Percentiles rank a stretch among this genome's conserved stretches.
phyloP scores from a whole-genome alignment of 2,113 vertebrate genomes.

The Columba livia region DNA sequence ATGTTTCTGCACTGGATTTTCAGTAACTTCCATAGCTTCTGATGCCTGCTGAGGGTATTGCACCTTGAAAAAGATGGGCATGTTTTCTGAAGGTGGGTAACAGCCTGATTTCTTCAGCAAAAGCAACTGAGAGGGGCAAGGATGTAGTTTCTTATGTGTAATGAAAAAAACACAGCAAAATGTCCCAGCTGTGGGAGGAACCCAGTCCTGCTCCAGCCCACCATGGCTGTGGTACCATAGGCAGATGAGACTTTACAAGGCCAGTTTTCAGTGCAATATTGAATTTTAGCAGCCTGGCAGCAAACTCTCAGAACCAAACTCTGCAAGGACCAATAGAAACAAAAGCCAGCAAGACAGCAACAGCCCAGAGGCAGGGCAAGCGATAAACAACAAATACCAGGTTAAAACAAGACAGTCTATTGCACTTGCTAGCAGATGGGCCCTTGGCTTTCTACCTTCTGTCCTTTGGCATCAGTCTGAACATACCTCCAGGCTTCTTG shows the following conservation, averaged over 20 bases:
- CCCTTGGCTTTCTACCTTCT: not conserved
- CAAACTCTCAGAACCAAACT: not conserved
- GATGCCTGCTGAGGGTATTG: not conserved
- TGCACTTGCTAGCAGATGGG: not conserved
- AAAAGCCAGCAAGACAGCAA: not conserved
- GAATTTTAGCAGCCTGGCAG: not conserved
- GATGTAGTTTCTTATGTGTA: not conserved
- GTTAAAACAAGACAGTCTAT: not conserved
- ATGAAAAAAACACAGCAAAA: not conserved
- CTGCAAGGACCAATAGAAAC: not conserved
- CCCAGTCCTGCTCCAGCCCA: not conserved
- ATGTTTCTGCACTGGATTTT: not conserved
- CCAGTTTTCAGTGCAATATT: not conserved
- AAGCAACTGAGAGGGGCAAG: not conserved
- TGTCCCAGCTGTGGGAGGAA: not conserved
- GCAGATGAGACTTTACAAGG: not conserved
- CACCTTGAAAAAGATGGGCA: not conserved
- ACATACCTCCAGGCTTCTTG: not conserved
- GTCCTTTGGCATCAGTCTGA: not conserved
- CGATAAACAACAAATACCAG: not conserved
- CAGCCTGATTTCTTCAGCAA: not conserved
- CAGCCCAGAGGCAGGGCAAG: not conserved
- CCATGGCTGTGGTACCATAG: accelerated
- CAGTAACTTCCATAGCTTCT: not conserved
- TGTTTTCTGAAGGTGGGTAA: not conserved